Evolutionary conservation across 2,888 invertebrate species (phyloP).

Genomic region (Ganaspis brasiliensis): DNA sequence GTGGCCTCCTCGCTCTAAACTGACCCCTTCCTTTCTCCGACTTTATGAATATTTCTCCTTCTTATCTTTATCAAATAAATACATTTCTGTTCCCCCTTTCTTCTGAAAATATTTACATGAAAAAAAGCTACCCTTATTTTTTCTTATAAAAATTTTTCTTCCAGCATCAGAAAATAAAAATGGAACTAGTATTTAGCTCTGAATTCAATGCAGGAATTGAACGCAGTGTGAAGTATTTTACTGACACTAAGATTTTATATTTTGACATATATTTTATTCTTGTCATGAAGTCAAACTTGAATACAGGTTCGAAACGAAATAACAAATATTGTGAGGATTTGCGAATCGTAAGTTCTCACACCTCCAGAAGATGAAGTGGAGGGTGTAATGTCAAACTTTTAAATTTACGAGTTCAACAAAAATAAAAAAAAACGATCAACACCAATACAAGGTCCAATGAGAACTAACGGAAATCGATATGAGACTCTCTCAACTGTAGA

Average conservation of each 20-base stretch:
- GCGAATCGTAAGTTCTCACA: conserved; percentile 30
- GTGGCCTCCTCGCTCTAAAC: conserved; percentile 50
- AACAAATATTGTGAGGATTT: conserved; percentile 30
- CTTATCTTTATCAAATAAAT: not conserved
- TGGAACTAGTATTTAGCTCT: not conserved
- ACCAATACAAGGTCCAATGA: conserved; percentile 29
- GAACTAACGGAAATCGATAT: conserved; percentile 43
- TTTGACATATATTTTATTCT: conserved; percentile 6
- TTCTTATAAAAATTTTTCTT: too few species aligned
- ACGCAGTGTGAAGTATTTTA: not conserved
- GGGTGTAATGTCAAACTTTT: conserved; percentile 41
- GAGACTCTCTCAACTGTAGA: conserved; percentile 6
- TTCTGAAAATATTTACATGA: not conserved
- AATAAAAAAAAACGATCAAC: conserved; percentile 12
- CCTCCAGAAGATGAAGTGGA: conserved; percentile 37
- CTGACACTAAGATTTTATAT: not conserved
- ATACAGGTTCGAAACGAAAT: conserved; percentile 13
- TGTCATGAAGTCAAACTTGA: not conserved
- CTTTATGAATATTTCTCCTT: not conserved
- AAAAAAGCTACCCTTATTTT: too few species aligned
- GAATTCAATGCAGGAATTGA: not conserved
- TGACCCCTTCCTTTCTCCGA: not conserved
- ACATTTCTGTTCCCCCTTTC: not conserved
- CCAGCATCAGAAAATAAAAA: too few species aligned
- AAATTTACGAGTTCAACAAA: conserved; percentile 36